phyloP scores from a whole-genome alignment of 2,888 invertebrate species.

The Tenthredo livida region DNA sequence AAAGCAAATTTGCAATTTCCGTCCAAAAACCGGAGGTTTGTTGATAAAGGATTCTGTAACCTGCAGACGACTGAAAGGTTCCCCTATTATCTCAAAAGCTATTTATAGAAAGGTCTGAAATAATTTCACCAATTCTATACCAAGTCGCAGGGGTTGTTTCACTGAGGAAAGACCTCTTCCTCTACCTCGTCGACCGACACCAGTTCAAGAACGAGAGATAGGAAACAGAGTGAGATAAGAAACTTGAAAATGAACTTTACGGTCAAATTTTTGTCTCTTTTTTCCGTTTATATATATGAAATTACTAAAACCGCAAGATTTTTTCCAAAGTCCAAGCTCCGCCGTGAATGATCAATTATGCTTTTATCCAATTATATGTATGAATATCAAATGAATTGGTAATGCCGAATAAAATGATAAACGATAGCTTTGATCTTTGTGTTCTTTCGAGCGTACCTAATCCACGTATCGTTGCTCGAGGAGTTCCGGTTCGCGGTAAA shows the following conservation, averaged over 20 bases:
- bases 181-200: not conserved
- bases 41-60: constrained; percentile 17
- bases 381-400: not conserved
- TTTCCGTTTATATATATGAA: not conserved
- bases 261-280: not conserved
- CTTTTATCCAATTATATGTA: not conserved
- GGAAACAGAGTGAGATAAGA: not conserved
- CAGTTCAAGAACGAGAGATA: not conserved
- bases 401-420: not conserved
- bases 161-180: not conserved
- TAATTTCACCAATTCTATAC: constrained; percentile 5
- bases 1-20: constrained; percentile 24
- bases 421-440: constrained; percentile 14
- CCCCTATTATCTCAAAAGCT: constrained; percentile 18
- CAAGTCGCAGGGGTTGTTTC: not conserved
- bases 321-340: not conserved
- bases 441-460: not conserved
- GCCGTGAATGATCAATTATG: too few species aligned
- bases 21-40: constrained; percentile 15
- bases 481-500: not conserved
- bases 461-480: not conserved
- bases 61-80: constrained; percentile 7
- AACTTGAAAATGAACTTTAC: not conserved
- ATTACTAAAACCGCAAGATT: not conserved
- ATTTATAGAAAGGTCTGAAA: constrained; percentile 39